These are phyloP conservation scores for Euleptes europaea DNA, from an alignment of 2,113 vertebrate genomes.

Conservation along the genomic window DNA sequence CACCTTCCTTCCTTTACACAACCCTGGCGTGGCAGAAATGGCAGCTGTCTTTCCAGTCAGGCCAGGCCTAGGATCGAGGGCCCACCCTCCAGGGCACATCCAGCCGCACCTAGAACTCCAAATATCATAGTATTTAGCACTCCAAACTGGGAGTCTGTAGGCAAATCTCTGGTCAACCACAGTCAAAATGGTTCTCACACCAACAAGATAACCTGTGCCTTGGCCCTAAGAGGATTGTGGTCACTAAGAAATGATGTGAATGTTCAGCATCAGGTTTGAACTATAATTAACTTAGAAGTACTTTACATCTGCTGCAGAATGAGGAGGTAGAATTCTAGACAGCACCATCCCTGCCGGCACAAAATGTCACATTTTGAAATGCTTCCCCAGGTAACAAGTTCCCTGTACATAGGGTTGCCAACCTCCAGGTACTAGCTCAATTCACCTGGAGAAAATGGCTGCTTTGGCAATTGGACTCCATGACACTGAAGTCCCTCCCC, in stretches of 20 bases:
- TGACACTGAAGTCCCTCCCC: too few species aligned
- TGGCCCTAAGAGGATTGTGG: neutral
- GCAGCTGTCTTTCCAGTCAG: neutral
- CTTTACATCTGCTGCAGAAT: neutral
- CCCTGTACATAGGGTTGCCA: neutral
- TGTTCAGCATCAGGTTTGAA: neutral
- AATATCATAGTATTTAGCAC: neutral
- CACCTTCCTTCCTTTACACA: conserved; percentile 10
- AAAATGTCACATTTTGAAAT: neutral
- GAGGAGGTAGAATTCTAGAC: neutral
- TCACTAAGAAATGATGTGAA: neutral
- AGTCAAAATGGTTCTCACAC: neutral
- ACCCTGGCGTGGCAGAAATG: fast-evolving
- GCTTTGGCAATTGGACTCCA: too few species aligned
- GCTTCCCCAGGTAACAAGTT: neutral
- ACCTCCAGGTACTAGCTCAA: neutral
- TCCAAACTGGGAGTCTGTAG: conserved; percentile 2
- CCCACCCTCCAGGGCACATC: neutral
- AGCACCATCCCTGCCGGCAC: neutral
- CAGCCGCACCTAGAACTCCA: fast-evolving
- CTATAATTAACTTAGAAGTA: neutral
- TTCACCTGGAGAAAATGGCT: neutral
- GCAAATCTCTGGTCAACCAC: fast-evolving
- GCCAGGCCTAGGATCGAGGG: neutral
- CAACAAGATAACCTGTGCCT: neutral